Conservation (phyloP, 2,888 invertebrate species). For the Oxystoma pomonae region DNA sequence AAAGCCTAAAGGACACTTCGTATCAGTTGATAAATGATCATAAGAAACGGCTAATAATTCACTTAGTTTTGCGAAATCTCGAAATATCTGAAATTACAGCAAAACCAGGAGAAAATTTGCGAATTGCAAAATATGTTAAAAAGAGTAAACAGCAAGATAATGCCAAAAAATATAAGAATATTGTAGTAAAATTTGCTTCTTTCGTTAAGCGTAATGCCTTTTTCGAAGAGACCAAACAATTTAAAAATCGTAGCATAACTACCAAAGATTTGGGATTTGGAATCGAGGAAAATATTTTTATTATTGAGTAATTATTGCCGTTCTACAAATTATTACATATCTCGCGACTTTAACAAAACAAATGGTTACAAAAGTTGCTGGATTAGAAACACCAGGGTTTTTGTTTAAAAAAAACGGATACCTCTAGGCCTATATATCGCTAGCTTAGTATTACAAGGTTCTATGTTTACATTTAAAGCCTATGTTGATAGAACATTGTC, state of each 20-base stretch:
- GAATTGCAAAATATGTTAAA: neutral
- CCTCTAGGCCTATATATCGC: no score
- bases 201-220: neutral
- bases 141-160: no score
- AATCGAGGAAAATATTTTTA: neutral
- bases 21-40: neutral
- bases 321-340: neutral
- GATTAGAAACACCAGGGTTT: neutral
- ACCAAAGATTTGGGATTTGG: neutral
- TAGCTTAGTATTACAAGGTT: no score
- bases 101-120: neutral
- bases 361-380: neutral
- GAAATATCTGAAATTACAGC: neutral
- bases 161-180: neutral
- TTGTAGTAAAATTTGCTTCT: neutral
- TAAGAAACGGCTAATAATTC: neutral
- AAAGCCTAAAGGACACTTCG: neutral
- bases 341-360: neutral
- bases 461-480: no score
- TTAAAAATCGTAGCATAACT: neutral
- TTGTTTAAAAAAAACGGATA: slow-evolving; percentile 1
- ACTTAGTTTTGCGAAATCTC: neutral
- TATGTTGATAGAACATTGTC: no score
- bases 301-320: neutral
- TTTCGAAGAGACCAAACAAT: neutral